Evolutionary conservation across 2,888 invertebrate genomes (phyloP).

Genomic region (Pandemis heparana): DNA sequence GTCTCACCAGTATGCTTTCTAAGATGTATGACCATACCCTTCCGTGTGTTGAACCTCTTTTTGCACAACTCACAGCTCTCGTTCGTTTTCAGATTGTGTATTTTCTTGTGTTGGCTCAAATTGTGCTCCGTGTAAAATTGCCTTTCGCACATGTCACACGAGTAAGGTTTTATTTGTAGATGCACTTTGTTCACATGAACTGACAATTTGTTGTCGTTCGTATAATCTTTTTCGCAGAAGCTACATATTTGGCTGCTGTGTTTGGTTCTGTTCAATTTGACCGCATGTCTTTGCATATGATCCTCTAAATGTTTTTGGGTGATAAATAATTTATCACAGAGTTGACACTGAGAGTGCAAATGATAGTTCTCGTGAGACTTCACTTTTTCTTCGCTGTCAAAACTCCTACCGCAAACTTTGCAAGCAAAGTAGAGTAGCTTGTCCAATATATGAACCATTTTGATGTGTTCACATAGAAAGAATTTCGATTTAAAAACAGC

Average conservation of each 20-base stretch:
- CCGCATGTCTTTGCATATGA: conserved; percentile 68
- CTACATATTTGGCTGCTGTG: conserved; percentile 66
- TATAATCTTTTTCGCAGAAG: conserved; percentile 74
- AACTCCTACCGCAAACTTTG: conserved; percentile 64
- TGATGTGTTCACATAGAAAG: conserved; percentile 69
- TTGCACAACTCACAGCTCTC: conserved; percentile 73
- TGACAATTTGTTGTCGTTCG: conserved; percentile 69
- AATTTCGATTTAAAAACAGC: conserved; percentile 67
- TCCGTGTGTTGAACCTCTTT: conserved; percentile 67
- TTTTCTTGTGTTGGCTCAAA: conserved; percentile 67
- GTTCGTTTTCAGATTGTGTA: conserved; percentile 63
- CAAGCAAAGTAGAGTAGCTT: conserved; percentile 56
- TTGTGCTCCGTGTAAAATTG: conserved; percentile 74
- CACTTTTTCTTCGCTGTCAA: conserved; percentile 54
- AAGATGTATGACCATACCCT: conserved; percentile 71
- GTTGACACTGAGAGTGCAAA: conserved; percentile 57
- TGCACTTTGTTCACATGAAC: conserved; percentile 77
- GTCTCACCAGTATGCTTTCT: conserved; percentile 73
- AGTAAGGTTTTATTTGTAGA: conserved; percentile 77
- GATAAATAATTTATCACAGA: conserved; percentile 67
- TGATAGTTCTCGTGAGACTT: conserved; percentile 62
- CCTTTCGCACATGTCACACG: conserved; percentile 77
- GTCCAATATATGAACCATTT: conserved; percentile 63
- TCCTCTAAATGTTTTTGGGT: conserved; percentile 60
- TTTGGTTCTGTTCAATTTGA: conserved; percentile 56